Evolutionary conservation across 2,113 vertebrate genomes (phyloP).

Genomic region (Neodon shergylaensis): DNA sequence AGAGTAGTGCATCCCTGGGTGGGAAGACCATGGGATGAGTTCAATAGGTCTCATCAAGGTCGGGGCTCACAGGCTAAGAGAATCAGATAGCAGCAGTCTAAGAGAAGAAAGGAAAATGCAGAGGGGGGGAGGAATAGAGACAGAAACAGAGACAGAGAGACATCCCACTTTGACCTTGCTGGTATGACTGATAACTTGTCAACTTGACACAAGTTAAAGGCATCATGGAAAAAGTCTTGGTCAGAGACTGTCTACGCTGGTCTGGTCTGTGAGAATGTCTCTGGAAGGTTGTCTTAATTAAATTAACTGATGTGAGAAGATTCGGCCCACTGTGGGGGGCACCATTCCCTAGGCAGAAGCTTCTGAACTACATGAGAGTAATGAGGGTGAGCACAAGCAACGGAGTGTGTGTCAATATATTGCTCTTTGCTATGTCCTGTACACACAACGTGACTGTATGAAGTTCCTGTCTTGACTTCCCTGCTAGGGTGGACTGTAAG

Average conservation of each 20-base stretch:
- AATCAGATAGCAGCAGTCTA: accelerated
- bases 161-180: not conserved
- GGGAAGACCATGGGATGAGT: accelerated
- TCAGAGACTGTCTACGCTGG: not conserved
- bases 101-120: not conserved
- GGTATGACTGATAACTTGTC: not conserved
- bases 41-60: not conserved
- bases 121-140: not conserved
- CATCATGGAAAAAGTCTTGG: not conserved
- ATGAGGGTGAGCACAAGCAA: not conserved
- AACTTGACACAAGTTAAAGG: not conserved
- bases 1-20: accelerated
- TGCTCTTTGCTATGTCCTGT: not conserved
- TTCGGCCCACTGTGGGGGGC: not conserved
- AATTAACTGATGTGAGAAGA: not conserved
- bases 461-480: not conserved
- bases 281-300: not conserved
- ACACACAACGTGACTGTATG: not conserved
- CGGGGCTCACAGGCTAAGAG: not conserved
- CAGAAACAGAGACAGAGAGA: not conserved
- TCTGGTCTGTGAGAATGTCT: not conserved
- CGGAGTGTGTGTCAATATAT: not conserved
- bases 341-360: not conserved
- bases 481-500: not conserved
- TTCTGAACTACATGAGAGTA: not conserved